These are phyloP conservation scores for Abrostola tripartita DNA, from an alignment of 2,888 invertebrate genomes.

Conservation along the genomic window DNA sequence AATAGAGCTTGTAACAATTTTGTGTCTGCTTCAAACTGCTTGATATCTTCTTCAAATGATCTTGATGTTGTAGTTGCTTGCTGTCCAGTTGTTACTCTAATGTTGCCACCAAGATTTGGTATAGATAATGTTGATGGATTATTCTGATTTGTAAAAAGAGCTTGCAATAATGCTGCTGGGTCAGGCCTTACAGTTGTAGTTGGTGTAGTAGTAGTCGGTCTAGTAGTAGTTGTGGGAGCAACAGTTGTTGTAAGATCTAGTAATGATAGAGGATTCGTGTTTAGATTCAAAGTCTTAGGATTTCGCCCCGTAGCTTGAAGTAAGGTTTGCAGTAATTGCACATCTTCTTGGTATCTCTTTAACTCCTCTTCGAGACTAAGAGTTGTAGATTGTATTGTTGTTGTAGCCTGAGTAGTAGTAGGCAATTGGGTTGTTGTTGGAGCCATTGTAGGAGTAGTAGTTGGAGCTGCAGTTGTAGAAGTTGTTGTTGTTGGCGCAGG, in stretches of 20 bases:
- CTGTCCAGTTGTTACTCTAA: conserved; percentile 54
- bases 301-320: conserved; percentile 76
- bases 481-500: conserved; percentile 40
- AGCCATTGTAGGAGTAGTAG: conserved; percentile 52
- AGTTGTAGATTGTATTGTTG: conserved; percentile 54
- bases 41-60: conserved; percentile 82
- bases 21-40: conserved; percentile 83
- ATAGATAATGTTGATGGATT: conserved; percentile 60
- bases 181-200: conserved; percentile 60
- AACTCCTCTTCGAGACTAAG: conserved; percentile 70
- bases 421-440: conserved; percentile 52
- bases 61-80: conserved; percentile 72
- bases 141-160: conserved; percentile 71
- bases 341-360: conserved; percentile 73
- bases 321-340: conserved; percentile 67
- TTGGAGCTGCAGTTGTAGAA: conserved; percentile 46
- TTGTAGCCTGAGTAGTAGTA: conserved; percentile 58
- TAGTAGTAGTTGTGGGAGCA: conserved; percentile 52
- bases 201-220: conserved; percentile 50
- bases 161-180: conserved; percentile 74
- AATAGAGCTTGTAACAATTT: conserved; percentile 81
- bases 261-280: conserved; percentile 56
- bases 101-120: conserved; percentile 59
- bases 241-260: conserved; percentile 56
- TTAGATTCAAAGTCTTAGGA: conserved; percentile 73